Base-by-base conservation (phyloP, 2,888 invertebrate species). In the Napeogenes sylphis region DNA sequence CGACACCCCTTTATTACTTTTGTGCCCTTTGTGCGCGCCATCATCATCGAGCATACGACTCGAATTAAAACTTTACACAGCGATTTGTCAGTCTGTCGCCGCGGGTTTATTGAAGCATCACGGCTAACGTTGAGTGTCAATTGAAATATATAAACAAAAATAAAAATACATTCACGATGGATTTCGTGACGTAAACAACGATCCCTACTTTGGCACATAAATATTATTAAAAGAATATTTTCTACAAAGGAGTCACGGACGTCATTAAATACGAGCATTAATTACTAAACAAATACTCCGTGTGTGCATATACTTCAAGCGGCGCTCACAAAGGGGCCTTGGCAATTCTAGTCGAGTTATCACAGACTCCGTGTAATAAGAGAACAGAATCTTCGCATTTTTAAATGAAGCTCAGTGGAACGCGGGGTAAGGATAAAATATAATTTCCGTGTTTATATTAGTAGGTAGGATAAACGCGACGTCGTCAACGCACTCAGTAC, bases 1-100 rank as follows among this genome's bases (percentile, higher is more conserved):
- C 83, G 81, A 85, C 85, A 83, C 87, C 87, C 87, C 83, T 86
- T 87, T 85, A 88, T 86, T 85, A 85, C 85, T 83, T 81, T 79
- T 82, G 82, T 81, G 81, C 84, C 80, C 87, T 86, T 87, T 87
- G 84, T 83, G 76, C 72, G 68, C 80, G 75, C 80, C 82, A 78
- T 78, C 80, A 81, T 84, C 83, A 84, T 83, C 81, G 79, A 82
- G 77, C 85, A 82, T 81, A 82, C 82, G 82, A 74, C 78, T 79
- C 77, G 79, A 85, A 86, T 87, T 86, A 86, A 88, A 87, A 82
- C 82, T 83, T 80, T 75, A 81, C 75, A 79, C 77, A 77, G 75
- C 75, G 76, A 81, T 82, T 84, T 82, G 76, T 73, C 77, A 76
- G 30, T 51, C 51, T 30, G 21, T 30, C 76, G 71, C 75, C 74